Percentiles rank a stretch among this genome's conserved stretches.
phyloP scores from a whole-genome alignment of 2,797 vertebrate species.

The Hemitrygon akajei region DNA sequence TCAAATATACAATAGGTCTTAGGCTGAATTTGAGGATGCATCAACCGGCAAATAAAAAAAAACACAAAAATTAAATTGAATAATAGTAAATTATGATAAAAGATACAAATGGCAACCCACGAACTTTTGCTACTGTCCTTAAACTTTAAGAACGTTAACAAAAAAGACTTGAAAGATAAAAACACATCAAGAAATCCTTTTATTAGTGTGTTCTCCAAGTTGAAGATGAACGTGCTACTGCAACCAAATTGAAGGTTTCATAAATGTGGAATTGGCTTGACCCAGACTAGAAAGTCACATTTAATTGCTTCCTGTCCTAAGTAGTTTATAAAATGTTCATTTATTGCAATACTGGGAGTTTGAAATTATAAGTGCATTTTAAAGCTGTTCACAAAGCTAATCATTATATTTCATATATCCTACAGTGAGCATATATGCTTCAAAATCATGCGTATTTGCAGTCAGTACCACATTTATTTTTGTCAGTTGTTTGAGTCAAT shows the following conservation, averaged over 20 bases:
- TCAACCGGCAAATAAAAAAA: background rate
- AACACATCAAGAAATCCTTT: background rate
- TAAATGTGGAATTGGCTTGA: background rate
- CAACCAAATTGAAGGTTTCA: background rate
- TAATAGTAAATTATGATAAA: background rate
- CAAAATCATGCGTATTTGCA: background rate
- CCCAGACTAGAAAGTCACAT: background rate
- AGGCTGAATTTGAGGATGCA: background rate
- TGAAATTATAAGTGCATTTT: background rate
- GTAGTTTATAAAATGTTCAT: background rate
- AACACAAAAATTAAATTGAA: background rate
- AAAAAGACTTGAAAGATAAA: no score
- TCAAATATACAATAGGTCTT: background rate
- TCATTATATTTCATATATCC: background rate
- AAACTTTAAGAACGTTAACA: background rate
- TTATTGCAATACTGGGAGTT: background rate
- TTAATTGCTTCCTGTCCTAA: no score
- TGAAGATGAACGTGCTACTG: background rate
- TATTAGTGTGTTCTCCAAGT: background rate
- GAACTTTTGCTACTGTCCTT: background rate
- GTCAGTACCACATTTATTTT: background rate
- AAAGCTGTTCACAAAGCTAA: background rate
- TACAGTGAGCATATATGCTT: background rate
- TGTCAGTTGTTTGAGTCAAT: background rate
- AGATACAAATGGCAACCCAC: background rate